Evolutionary conservation across 1,140 invertebrate species (phyloP).

Genomic region (Bombus haemorrhoidalis): DNA sequence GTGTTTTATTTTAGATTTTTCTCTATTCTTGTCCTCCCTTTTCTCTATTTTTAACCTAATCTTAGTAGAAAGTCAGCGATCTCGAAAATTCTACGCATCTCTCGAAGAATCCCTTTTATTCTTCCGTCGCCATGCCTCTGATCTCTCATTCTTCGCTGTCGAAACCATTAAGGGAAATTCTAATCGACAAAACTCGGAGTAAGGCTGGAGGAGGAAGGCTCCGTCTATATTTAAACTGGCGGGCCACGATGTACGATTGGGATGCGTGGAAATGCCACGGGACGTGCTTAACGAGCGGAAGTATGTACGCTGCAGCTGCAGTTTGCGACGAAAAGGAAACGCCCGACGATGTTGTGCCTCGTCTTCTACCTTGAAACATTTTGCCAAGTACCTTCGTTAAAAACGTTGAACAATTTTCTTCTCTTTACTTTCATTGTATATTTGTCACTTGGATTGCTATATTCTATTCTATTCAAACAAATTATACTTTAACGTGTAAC

Average conservation of each 20-base stretch:
- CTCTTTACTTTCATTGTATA: too few species aligned
- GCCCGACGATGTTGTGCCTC: neutral
- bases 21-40: neutral
- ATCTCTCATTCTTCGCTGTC: constrained; percentile 30
- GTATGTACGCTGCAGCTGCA: constrained; percentile 66
- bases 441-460: too few species aligned
- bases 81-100: neutral
- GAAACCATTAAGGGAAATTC: constrained; percentile 25
- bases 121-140: neutral
- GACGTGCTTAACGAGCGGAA: constrained; percentile 71
- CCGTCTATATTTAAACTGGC: constrained; percentile 66
- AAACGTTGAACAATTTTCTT: too few species aligned
- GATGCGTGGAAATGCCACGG: constrained; percentile 66
- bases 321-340: constrained; percentile 44
- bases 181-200: constrained; percentile 37
- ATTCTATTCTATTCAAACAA: too few species aligned
- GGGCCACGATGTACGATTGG: constrained; percentile 56
- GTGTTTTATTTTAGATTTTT: neutral
- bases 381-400: too few species aligned
- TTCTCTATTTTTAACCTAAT: neutral
- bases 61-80: neutral
- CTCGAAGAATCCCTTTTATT: neutral
- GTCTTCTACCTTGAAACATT: neutral
- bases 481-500: too few species aligned
- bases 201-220: constrained; percentile 34